Conservation (phyloP, 2,888 invertebrate species). For the Mantis religiosa region DNA sequence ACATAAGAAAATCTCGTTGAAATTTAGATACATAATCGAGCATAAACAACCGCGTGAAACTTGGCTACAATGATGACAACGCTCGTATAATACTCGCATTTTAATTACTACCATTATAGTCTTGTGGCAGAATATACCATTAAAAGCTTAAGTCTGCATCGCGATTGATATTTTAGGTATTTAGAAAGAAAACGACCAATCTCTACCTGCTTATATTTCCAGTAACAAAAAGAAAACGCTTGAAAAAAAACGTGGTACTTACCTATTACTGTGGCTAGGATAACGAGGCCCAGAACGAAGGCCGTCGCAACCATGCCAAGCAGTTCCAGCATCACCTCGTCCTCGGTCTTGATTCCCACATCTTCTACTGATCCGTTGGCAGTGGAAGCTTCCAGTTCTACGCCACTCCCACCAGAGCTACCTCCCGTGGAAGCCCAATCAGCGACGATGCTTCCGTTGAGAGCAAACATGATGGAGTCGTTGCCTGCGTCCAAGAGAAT, state of each 20-base stretch:
- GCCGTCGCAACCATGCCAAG: conserved; percentile 46
- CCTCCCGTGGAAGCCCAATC: neutral
- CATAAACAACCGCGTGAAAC: no score
- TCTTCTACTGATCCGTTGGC: neutral
- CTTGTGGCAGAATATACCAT: no score
- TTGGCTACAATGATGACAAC: no score
- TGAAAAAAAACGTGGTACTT: conserved; percentile 8
- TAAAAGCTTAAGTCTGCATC: no score
- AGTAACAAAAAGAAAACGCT: no score
- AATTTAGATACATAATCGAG: no score
- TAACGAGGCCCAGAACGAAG: conserved; percentile 38
- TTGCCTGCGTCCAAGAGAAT: neutral
- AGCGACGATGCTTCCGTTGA: neutral
- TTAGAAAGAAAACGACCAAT: no score
- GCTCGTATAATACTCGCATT: no score
- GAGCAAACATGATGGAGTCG: neutral
- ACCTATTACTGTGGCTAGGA: conserved; percentile 33
- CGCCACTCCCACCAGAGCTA: neutral
- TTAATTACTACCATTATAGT: no score
- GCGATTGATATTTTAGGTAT: no score
- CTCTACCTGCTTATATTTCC: no score
- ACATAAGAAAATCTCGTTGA: no score
- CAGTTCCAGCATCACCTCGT: conserved; percentile 40
- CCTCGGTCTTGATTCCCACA: neutral
- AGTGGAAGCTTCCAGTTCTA: neutral